Evolutionary conservation across 2,888 invertebrate species (phyloP), one percentile per base, ranked within the genome.

Genomic region (Matsumyia berberina): DNA sequence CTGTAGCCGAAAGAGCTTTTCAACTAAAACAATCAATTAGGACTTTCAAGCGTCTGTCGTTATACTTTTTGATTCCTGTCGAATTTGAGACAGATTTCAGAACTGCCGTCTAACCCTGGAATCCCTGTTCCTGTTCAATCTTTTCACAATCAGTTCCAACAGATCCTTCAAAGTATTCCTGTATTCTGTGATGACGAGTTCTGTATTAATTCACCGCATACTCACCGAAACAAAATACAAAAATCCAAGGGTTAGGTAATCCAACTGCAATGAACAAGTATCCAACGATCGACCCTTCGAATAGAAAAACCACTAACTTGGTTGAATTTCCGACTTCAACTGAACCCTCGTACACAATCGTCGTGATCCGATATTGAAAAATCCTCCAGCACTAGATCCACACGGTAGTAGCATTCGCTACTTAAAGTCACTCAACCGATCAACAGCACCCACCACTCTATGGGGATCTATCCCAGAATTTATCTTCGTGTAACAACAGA

Each of bases 361-460:
- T 60, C 15, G n/a, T 46, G 44, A 19, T 69, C 35, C 73, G 67
- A 73, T 78, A 83, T 83, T 73, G 35, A 62, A 60, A 53, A 55
- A 67, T 37, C 78, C 57, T 44, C 42, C 12, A 51, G 9, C 39
- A 67, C 29, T 19, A 24, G 24, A 24, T 24, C 24, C 24, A 24
- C 4, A 67, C 53, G 24, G 58, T 19, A 62, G 9, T 33, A 49
- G 39, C 29, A 64, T 8, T 15, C 15, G 24, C 55, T 62, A 24
- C 69, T 60, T 69, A 79, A 66, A 79, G n/a, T 64, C 85, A 85
- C 79, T 85, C 85, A 85, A 85, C 79, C 79, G 85, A 79, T 85
- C 79, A 79, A 58, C 42, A 70, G 70, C 64, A 70, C 46, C 60
- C 60, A 69, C 46, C 33, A 19, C 29, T 12, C 57, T 37, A 55